These are phyloP conservation scores for Xiphorhynchus erythropygius DNA, from an alignment of 2,797 vertebrate genomes.

Conservation along the genomic window DNA sequence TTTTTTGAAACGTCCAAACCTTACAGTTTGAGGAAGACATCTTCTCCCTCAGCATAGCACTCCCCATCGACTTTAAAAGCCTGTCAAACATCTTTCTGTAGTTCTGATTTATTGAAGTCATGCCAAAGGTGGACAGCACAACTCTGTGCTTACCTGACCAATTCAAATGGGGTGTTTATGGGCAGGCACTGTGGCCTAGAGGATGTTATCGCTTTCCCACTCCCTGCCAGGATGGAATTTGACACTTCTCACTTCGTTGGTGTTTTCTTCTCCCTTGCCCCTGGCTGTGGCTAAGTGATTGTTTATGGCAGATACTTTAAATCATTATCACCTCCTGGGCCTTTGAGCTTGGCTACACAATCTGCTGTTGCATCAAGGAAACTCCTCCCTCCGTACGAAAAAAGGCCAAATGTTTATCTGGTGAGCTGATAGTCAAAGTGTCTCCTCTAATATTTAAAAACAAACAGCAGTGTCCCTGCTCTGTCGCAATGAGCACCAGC, in stretches of 20 bases:
- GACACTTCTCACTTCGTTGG: conserved; percentile 65
- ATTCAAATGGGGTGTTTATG: conserved; percentile 56
- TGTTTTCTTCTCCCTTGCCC: conserved; percentile 67
- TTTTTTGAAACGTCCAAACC: not conserved
- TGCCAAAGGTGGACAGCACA: conserved; percentile 49
- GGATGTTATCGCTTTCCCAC: conserved; percentile 69
- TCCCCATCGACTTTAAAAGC: conserved; percentile 4
- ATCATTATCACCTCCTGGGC: conserved; percentile 64
- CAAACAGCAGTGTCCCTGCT: conserved; percentile 15
- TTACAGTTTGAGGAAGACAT: not conserved
- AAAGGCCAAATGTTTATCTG: conserved; percentile 49
- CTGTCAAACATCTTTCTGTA: conserved; percentile 49
- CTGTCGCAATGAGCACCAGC: not conserved
- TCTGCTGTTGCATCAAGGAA: conserved; percentile 47
- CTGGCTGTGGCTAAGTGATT: conserved; percentile 66
- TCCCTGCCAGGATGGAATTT: conserved; percentile 68
- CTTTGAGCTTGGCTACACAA: conserved; percentile 33
- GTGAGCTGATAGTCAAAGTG: conserved; percentile 39
- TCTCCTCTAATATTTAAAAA: conserved; percentile 57
- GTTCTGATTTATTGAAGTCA: conserved; percentile 60
- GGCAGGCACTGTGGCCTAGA: conserved; percentile 37
- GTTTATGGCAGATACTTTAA: conserved; percentile 70
- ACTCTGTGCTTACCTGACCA: conserved; percentile 46
- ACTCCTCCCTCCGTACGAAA: conserved; percentile 39
- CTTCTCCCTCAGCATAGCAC: not conserved